Conservation (phyloP, 2,113 vertebrate species). For the Columba janthina region DNA sequence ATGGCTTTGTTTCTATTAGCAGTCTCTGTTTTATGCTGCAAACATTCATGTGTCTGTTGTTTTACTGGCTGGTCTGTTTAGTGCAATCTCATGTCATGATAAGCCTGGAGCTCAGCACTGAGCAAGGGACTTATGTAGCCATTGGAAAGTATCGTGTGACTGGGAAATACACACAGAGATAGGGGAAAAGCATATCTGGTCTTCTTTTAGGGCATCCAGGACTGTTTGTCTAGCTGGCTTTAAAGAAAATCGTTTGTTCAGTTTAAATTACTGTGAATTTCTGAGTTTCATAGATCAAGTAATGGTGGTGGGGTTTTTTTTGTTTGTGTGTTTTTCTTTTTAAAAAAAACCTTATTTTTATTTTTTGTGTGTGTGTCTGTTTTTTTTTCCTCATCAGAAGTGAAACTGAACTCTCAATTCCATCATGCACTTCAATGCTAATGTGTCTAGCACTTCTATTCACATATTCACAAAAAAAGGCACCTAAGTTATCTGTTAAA, state of each 20-base stretch:
- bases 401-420: not conserved
- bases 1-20: not conserved
- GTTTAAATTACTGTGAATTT: not conserved
- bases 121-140: not conserved
- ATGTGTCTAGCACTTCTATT: not conserved
- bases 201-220: not conserved
- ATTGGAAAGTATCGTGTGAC: not conserved
- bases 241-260: not conserved
- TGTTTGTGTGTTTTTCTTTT: too few species aligned
- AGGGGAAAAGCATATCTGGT: not conserved
- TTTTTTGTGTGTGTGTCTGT: not conserved
- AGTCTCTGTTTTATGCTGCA: not conserved
- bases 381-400: accelerated
- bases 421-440: not conserved
- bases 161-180: not conserved
- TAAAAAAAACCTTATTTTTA: too few species aligned
- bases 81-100: accelerated
- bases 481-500: not conserved
- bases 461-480: not conserved
- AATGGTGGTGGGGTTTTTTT: too few species aligned
- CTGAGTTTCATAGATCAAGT: not conserved
- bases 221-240: not conserved
- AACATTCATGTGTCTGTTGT: accelerated
- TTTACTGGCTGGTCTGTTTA: not conserved
- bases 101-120: accelerated